phyloP scores from a whole-genome alignment of 2,797 vertebrate genomes.

The Sebastes minor region DNA sequence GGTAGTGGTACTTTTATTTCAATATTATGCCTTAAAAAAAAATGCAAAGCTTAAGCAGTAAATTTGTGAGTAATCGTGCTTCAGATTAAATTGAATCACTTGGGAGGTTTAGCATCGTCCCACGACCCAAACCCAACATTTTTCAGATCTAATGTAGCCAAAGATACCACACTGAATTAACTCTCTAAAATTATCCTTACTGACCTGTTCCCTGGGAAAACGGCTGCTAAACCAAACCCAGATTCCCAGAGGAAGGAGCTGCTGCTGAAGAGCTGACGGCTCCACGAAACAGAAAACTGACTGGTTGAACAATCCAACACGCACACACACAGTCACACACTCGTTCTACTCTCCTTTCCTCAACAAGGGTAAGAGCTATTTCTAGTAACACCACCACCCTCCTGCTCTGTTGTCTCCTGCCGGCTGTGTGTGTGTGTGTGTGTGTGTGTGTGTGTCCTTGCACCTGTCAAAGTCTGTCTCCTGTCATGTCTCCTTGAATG shows the following conservation, averaged over 20 bases:
- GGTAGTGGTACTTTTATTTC: not conserved
- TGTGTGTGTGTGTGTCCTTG: constrained; percentile 33
- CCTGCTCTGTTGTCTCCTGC: constrained; percentile 62
- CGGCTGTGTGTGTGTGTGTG: constrained; percentile 6
- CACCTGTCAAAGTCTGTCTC: constrained; percentile 74
- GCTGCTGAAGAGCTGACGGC: not conserved
- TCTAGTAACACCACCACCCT: constrained; percentile 68
- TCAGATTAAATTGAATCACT: constrained; percentile 14
- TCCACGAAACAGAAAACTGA: constrained; percentile 9
- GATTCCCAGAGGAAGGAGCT: constrained; percentile 24
- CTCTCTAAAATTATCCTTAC: constrained; percentile 24
- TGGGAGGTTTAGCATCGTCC: not conserved
- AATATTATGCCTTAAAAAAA: not conserved
- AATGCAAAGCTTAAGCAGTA: not conserved
- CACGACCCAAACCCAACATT: constrained; percentile 6
- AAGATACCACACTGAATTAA: constrained; percentile 1
- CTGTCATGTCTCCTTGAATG: constrained; percentile 1
- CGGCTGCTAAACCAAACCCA: constrained; percentile 8
- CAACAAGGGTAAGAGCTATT: constrained; percentile 70
- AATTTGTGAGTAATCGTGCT: constrained; percentile 1
- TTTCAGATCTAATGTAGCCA: not conserved
- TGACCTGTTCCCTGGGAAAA: constrained; percentile 55
- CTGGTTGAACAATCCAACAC: constrained; percentile 5
- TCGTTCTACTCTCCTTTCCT: constrained; percentile 12
- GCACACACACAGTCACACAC: not conserved